Evolutionary conservation across 2,888 invertebrate species (phyloP).

Genomic region (Strigamia transsilvanica): DNA sequence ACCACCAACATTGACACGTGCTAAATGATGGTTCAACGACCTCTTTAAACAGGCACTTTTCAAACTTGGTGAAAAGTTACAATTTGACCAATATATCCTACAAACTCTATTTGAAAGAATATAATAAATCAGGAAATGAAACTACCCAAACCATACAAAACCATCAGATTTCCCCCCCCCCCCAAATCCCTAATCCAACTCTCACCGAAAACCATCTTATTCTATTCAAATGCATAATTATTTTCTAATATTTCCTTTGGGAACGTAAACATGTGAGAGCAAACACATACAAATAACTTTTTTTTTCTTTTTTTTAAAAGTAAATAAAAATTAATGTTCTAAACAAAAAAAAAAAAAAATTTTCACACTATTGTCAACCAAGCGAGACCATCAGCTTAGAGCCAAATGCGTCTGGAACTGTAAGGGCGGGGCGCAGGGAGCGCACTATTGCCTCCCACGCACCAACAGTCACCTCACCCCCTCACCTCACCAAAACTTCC

Average conservation of each 20-base stretch:
- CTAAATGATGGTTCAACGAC: slow-evolving; percentile 29
- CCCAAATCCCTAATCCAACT: slow-evolving; percentile 15
- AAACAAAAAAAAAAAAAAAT: slow-evolving; percentile 9
- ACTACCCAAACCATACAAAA: background rate
- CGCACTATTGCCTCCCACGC: slow-evolving; percentile 45
- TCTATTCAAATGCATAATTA: slow-evolving; percentile 30
- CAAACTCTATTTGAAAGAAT: background rate
- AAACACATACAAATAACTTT: background rate
- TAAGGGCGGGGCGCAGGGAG: slow-evolving; percentile 41
- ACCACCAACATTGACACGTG: slow-evolving; percentile 46
- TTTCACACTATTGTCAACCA: slow-evolving; percentile 28
- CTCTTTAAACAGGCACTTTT: slow-evolving; percentile 26
- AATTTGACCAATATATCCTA: background rate
- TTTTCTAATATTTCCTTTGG: slow-evolving; percentile 28
- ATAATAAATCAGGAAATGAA: slow-evolving; percentile 21
- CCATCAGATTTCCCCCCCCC: background rate
- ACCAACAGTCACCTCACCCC: background rate
- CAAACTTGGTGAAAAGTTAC: background rate
- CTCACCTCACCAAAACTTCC: background rate
- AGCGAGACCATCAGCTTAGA: slow-evolving; percentile 37
- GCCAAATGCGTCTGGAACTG: slow-evolving; percentile 46
- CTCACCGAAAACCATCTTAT: slow-evolving; percentile 13
- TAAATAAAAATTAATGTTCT: slow-evolving; percentile 32
- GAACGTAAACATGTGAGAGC: slow-evolving; percentile 16
- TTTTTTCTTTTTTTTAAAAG: background rate